Evolutionary conservation across 1,140 invertebrate species (phyloP), one percentile per base, ranked within the genome.

Genomic region (Pseudoatta argentina): DNA sequence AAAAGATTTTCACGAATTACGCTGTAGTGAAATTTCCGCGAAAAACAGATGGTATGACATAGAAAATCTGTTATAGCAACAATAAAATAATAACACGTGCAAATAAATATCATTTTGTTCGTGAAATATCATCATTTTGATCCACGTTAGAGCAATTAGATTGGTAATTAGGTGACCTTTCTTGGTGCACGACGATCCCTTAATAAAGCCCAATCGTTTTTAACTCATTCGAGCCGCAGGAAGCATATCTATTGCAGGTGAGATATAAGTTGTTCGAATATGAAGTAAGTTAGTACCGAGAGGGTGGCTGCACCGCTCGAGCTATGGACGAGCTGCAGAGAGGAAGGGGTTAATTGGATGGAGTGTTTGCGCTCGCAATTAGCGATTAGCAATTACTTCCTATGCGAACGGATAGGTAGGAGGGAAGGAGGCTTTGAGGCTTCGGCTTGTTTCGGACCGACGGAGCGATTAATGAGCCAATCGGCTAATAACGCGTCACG

Each of bases 391-490:
- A 95, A 95, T 95, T 94, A 94, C 94, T 94, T 92, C 86, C 87
- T 88, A 85, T 89, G 86, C 72, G 86, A 91, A 90, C 88, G 91
- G 86, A 66, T 61, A 75, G 57, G 27, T 39, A 61, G 78, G 18
- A 2, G 30, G 66, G 53, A 39, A 48, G 39, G n/a, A 48, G 86
- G 21, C 66, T 69, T 69, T 64, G 76, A 82, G 72, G 76, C 86
- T 91, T 93, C 90, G 92, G 87, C 87, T 39, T 91, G 92, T 93
- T 90, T 93, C 92, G 91, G 83, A 91, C 86, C 94, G 94, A 89
- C 93, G 93, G 93, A 94, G 94, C 94, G 94, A 95, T 95, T 95
- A 95, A 95, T 95, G 93, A 93, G 86, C 93, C 94, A 95, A 94
- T 95, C 93, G 93, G 94, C 93, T 95, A 95, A 95, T 94, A 94